Evolutionary conservation across 2,113 vertebrate genomes (phyloP), one percentile per base, ranked within the genome.

Genomic region (Motacilla alba): DNA sequence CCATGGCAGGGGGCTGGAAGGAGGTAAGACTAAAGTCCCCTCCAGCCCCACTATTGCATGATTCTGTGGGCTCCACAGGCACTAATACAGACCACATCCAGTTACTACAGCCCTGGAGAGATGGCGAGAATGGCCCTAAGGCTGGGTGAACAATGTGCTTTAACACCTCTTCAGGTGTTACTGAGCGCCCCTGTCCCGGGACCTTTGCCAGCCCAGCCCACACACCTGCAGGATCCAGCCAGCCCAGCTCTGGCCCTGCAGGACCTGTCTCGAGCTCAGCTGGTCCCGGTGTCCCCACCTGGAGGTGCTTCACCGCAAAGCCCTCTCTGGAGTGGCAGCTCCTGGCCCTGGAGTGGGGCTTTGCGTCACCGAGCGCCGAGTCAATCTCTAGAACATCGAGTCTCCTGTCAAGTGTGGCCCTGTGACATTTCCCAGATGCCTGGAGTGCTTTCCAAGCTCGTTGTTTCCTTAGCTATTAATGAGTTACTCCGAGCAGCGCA

Each of bases 241-340:
- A 2, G 55, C 2, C 53, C 15, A 18, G 59, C 5, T 24, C 8
- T 0, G 87, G 37, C 56, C 6, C 5, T 5, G 76, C 26, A 14
- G 80, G 46, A 33, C 58, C 63, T 59, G 3, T 59, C 3, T n/a
- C 1, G 6, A 5, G 7, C 73, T 7, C 37, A 10, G 63, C 68
- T 6, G 24, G 7, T 11, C 63, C 31, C 53, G 1, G 2, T 10
- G 4, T 31, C 68, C 7, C 84, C n/a, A 2, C 0, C 30, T 1
- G 8, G 18, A 55, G 80, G 16, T 37, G 26, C 19, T 35, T 22
- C 4, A 17, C 10, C 27, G 8, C 77, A 4, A 21, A 13, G 15
- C 24, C 20, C 35, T 22, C 3, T 3, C 5, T 3, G 41, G 49
- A 27, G 63, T 5, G 31, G 33, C 67, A 5, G 27, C 20, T 70